phyloP scores from a whole-genome alignment of 2,888 invertebrate genomes.

The Xestoiulus laeticollis region DNA sequence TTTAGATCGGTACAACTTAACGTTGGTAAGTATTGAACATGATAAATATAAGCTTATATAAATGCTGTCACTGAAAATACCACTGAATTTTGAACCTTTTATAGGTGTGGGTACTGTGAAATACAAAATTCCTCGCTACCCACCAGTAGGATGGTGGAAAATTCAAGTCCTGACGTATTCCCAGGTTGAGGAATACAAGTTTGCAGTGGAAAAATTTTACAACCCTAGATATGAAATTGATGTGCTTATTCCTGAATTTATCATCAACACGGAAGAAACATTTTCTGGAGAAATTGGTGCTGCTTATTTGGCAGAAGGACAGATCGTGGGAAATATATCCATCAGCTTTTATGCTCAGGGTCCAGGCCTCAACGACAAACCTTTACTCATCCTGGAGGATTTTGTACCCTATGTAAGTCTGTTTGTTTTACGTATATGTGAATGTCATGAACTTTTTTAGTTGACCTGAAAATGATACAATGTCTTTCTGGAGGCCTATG shows the following conservation, averaged over 20 bases:
- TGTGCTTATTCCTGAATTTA: constrained; percentile 62
- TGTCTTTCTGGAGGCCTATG: too few relatives aligned
- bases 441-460: not conserved
- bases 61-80: not conserved
- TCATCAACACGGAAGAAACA: constrained; percentile 62
- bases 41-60: not conserved
- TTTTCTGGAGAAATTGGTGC: constrained; percentile 61
- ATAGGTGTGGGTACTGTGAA: constrained; percentile 63
- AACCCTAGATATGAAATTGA: constrained; percentile 62
- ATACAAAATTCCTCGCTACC: constrained; percentile 54
- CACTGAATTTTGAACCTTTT: not conserved
- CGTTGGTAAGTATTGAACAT: constrained; percentile 59
- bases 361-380: constrained; percentile 55
- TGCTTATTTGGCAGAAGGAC: constrained; percentile 62
- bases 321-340: constrained; percentile 63
- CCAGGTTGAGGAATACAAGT: constrained; percentile 56
- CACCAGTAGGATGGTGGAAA: constrained; percentile 62
- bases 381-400: constrained; percentile 53
- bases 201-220: constrained; percentile 64
- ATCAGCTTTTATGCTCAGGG: constrained; percentile 59
- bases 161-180: constrained; percentile 63
- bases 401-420: constrained; percentile 44
- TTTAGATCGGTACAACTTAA: constrained; percentile 64
- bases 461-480: too few relatives aligned
- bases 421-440: too few relatives aligned